Conservation (phyloP, 2,888 invertebrate species). For the Lapara coniferarum region DNA sequence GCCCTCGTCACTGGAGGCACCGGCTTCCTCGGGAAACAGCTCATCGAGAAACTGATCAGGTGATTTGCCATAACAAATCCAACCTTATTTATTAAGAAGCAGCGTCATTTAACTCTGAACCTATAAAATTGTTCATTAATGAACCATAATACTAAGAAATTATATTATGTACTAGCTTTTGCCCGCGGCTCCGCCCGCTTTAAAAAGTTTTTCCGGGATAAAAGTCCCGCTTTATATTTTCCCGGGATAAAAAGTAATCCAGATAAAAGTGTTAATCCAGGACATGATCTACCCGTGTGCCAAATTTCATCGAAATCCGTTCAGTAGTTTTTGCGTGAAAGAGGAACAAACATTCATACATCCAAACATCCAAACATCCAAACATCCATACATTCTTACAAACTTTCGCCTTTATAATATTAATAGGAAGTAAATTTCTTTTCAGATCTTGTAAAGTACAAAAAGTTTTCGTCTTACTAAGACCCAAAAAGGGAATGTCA, state of each 20-base stretch:
- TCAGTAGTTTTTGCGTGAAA: too few species aligned
- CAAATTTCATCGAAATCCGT: too few species aligned
- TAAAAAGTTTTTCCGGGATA: too few species aligned
- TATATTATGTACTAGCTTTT: not conserved
- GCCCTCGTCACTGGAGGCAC: constrained; percentile 93
- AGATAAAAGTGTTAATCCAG: too few species aligned
- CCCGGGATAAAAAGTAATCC: too few species aligned
- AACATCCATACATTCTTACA: too few species aligned
- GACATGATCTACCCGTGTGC: too few species aligned
- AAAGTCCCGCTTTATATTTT: too few species aligned
- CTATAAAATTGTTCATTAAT: constrained; percentile 25
- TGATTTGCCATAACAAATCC: not conserved
- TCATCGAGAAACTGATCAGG: constrained; percentile 79
- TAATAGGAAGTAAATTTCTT: constrained; percentile 19
- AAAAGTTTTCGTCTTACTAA: constrained; percentile 41
- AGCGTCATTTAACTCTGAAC: not conserved
- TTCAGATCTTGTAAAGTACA: constrained; percentile 41
- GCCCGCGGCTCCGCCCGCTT: too few species aligned
- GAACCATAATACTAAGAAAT: constrained; percentile 29
- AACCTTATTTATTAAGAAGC: not conserved
- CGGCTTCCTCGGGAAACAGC: constrained; percentile 94
- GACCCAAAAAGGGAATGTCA: constrained; percentile 41
- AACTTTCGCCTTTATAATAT: too few species aligned
- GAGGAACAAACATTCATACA: too few species aligned
- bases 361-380: too few species aligned